A percentile compares a stretch with the other conserved stretches of the same genome.
These are phyloP conservation scores for Chironex yamaguchii DNA, from an alignment of 30 jellyfish, hydroid and myxozoan genomes.

Conservation along the genomic window DNA sequence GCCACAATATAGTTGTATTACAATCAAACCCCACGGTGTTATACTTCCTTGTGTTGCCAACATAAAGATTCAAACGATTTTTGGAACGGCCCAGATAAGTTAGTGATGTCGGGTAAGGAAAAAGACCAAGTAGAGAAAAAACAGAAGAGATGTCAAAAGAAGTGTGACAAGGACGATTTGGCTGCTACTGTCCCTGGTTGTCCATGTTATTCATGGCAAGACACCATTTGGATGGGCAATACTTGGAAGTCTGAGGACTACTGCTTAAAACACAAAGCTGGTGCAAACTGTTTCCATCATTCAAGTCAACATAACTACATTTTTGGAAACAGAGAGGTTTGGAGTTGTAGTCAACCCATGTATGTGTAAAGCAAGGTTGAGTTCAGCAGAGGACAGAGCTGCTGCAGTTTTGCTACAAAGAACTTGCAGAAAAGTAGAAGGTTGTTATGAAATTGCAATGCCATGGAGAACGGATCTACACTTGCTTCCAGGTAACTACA, in stretches of 20 bases:
- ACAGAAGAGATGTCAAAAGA: constrained; percentile 50
- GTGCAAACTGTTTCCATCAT: constrained; percentile 57
- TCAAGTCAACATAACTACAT: constrained; percentile 53
- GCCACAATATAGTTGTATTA: too few relatives aligned
- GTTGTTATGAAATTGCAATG: background rate
- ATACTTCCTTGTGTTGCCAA: too few relatives aligned
- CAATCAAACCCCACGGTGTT: too few relatives aligned
- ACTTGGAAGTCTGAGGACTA: constrained; percentile 58
- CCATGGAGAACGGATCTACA: constrained; percentile 58
- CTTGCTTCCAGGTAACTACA: constrained; percentile 26
- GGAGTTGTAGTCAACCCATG: constrained; percentile 57
- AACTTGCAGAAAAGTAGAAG: background rate
- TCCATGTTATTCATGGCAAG: too few relatives aligned
- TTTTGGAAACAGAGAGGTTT: constrained; percentile 72
- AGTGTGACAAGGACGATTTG: too few relatives aligned
- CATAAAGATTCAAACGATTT: too few relatives aligned
- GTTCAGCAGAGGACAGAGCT: constrained; percentile 17
- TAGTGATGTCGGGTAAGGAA: too few relatives aligned
- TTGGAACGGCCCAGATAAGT: too few relatives aligned
- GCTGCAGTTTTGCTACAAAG: constrained; percentile 3
- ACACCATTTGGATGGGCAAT: constrained; percentile 75
- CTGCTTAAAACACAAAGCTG: constrained; percentile 6
- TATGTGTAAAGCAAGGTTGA: constrained; percentile 21
- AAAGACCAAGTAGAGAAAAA: constrained; percentile 43
- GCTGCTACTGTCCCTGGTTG: too few relatives aligned